Evolutionary conservation across 2,113 vertebrate genomes (phyloP).

Genomic region (Scomber scombrus): DNA sequence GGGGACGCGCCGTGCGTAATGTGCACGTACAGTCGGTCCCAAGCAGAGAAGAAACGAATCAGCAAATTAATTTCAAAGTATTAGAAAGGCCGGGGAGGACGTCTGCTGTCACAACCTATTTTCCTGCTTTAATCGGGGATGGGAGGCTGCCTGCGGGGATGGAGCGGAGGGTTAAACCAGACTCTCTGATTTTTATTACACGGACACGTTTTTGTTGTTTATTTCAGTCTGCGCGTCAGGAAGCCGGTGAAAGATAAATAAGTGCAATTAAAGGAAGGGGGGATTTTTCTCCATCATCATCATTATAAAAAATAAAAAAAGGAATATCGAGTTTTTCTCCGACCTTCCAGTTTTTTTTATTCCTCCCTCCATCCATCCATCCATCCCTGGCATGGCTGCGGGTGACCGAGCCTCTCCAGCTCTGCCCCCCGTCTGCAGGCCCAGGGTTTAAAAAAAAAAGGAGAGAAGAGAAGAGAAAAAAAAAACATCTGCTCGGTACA

Average conservation of each 20-base stretch:
- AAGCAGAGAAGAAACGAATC: conserved; percentile 74
- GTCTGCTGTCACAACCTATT: conserved; percentile 83
- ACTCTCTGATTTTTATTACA: not conserved
- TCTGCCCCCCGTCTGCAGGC: conserved; percentile 49
- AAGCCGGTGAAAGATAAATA: not conserved
- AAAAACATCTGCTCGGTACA: conserved; percentile 73
- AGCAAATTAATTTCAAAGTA: conserved; percentile 78
- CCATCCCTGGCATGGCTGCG: conserved; percentile 1
- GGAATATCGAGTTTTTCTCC: not conserved
- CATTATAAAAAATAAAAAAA: too few species aligned
- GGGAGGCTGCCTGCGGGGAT: conserved; percentile 62
- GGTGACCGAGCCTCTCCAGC: conserved; percentile 44
- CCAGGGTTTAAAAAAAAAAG: conserved; percentile 21
- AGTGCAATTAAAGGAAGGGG: not conserved
- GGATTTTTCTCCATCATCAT: not conserved
- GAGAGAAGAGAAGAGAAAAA: not conserved
- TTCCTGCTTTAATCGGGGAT: conserved; percentile 69
- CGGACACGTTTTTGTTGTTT: not conserved
- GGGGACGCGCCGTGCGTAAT: conserved; percentile 45
- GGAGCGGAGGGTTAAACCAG: conserved; percentile 42
- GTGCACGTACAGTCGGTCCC: conserved; percentile 67
- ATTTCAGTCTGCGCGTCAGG: not conserved
- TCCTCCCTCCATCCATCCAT: not conserved
- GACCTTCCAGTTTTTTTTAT: not conserved
- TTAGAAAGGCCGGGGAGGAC: conserved; percentile 76